Evolutionary conservation across 2,888 invertebrate species (phyloP), one percentile per base, ranked within the genome.

Genomic region (Melanophora roralis): DNA sequence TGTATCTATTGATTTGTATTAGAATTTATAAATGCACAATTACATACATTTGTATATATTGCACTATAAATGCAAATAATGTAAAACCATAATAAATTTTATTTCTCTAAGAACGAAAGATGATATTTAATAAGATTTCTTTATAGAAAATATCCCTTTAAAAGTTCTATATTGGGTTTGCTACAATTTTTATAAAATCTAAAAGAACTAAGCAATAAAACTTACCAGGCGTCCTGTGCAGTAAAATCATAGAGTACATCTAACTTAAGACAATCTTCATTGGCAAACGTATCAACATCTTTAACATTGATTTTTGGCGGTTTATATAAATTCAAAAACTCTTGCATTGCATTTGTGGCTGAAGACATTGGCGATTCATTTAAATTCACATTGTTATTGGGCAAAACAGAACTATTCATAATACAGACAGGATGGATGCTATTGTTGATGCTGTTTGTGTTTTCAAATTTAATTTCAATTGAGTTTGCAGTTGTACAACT

Each of bases 231-330:
- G 88, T 95, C 93, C 84, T 96, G 92, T 84, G 94, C 94, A 83
- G 95, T 93, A 91, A 97, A 97, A 90, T 98, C 97, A 90, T 98
- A 98, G 19, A 98, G 92, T 91, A 95, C 93, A 84, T 95, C 94
- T 82, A 95, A 92, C 72, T 94, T 93, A 84, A 94, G 93, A 87
- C 95, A 95, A 88, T 97, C 96, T 84, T 96, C 96, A 27, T 94
- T 93, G 68, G 95, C 92, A 84, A 94, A 94, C 77, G 93, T 93
- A 85, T 97, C 96, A 83, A 94, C 94, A 86, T 95, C 95, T 85
- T 94, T 94, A 59, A 94, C 93, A 64, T 93, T 94, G 85, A 98
- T 92, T 82, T 93, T 91, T 43, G 98, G 98, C 86, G 97, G 92
- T 89, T 95, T 95, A 85, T 94, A 90, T 82, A 91, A 88, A 74